phyloP scores from a whole-genome alignment of 1,140 invertebrate species.

The Globodera rostochiensis region DNA sequence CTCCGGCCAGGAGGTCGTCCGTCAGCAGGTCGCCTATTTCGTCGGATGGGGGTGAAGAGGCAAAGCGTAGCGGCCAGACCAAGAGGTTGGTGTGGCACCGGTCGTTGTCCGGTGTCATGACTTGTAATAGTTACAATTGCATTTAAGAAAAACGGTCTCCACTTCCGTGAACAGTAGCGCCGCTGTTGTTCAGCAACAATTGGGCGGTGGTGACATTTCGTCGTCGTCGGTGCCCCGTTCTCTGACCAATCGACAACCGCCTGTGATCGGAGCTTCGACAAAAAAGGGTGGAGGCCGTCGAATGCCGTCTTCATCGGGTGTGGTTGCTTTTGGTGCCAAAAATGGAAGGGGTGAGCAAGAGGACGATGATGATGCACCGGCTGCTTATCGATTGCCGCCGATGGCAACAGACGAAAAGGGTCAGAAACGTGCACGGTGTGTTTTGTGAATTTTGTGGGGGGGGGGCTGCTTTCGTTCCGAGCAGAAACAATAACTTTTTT shows the following conservation, averaged over 20 bases:
- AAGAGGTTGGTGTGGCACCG: neutral
- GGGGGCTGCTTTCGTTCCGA: neutral
- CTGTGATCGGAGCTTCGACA: neutral
- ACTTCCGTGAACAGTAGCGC: neutral
- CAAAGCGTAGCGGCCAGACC: neutral
- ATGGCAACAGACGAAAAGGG: neutral
- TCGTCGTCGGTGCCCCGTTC: neutral
- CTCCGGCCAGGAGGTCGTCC: neutral
- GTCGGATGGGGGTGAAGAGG: neutral
- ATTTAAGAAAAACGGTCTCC: neutral
- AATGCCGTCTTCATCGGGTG: neutral
- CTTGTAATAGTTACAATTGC: neutral
- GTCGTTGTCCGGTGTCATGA: neutral
- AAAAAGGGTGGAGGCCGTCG: neutral
- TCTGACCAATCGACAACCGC: neutral
- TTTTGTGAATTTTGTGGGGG: neutral
- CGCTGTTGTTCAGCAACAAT: neutral
- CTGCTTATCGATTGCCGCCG: slow-evolving; percentile 11
- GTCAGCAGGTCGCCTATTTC: neutral
- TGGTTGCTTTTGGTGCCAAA: neutral
- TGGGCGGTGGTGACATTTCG: neutral
- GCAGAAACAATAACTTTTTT: too few relatives aligned
- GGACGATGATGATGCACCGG: slow-evolving; percentile 6
- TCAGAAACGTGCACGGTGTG: neutral
- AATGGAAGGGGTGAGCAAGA: neutral